Evolutionary conservation across 1,140 invertebrate species (phyloP), one percentile per base, ranked within the genome.

Genomic region (Drosophila grimshawi): DNA sequence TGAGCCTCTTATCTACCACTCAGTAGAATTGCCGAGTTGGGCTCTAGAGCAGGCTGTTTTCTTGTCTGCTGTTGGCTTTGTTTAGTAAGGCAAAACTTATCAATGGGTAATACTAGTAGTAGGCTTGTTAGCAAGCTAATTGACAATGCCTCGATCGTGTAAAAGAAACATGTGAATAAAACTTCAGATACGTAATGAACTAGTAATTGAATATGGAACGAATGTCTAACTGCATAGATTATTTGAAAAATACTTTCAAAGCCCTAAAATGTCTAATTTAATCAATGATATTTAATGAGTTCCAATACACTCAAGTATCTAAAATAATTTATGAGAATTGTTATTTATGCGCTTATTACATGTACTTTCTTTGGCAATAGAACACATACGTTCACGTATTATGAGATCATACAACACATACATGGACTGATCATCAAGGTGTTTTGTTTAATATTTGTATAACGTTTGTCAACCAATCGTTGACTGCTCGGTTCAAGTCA

Each of bases 1-100:
- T 48, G 49, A 8, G 6, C 30, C 33, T 55, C 76, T 88, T 82
- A 77, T 80, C 80, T 85, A 6, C 3, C 7, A 41, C 5, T 19
- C 19, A 19, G 19, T 19, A 19, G 19, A 19, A 19, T 19, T 19
- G 19, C 19, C 19, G 19, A 35, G 8, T n/a, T 10, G 56, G 19
- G 49, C 41, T 52, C 30, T 19, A 5, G 51, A 64, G 7, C 7
- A n/a, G 11, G 30, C 10, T 10, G 32, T 63, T n/a, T 29, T 43
- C n/a, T 59, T 43, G 39, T 10, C 35, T 2, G 33, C 30, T 43
- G 49, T 53, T 32, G 49, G 32, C n/a, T 56, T 56, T 86, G 69
- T 85, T 81, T 78, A 79, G 81, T 76, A 81, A 78, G 81, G 75
- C 75, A 65, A 71, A 68, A 59, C 64, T 79, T 86, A 86, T 86